Evolutionary conservation across 2,113 vertebrate genomes (phyloP).

Genomic region (Vanacampus margaritifer): DNA sequence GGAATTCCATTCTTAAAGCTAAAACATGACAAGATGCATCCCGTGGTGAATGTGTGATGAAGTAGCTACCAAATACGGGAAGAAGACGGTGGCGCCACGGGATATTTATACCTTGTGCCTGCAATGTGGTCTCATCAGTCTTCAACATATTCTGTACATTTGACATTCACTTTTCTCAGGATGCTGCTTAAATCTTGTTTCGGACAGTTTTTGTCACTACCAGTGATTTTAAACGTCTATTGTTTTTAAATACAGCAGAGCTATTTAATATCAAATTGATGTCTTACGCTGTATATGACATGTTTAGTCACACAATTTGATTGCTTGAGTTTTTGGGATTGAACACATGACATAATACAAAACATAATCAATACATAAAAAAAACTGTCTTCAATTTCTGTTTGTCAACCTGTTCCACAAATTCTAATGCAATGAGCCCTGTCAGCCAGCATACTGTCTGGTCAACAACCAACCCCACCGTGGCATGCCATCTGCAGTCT

Average conservation of each 20-base stretch:
- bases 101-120: too few relatives aligned
- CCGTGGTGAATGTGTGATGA: too few relatives aligned
- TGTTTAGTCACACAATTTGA: too few relatives aligned
- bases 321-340: too few relatives aligned
- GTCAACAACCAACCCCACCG: constrained; percentile 25
- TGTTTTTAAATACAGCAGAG: background rate
- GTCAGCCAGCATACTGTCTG: background rate
- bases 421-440: background rate
- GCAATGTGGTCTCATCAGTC: background rate
- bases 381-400: background rate
- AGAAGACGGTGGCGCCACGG: too few relatives aligned
- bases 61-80: too few relatives aligned
- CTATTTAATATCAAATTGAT: background rate
- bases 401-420: background rate
- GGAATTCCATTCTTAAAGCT: background rate
- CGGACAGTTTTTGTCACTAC: too few relatives aligned
- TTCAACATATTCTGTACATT: background rate
- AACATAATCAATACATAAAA: background rate
- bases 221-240: too few relatives aligned
- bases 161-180: background rate
- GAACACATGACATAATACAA: background rate
- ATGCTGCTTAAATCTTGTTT: too few relatives aligned
- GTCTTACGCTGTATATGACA: background rate
- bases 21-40: background rate
- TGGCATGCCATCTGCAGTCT: constrained; percentile 30